These are phyloP conservation scores for Rhopalosiphum padi DNA, from an alignment of 1,140 invertebrate genomes.

Conservation along the genomic window DNA sequence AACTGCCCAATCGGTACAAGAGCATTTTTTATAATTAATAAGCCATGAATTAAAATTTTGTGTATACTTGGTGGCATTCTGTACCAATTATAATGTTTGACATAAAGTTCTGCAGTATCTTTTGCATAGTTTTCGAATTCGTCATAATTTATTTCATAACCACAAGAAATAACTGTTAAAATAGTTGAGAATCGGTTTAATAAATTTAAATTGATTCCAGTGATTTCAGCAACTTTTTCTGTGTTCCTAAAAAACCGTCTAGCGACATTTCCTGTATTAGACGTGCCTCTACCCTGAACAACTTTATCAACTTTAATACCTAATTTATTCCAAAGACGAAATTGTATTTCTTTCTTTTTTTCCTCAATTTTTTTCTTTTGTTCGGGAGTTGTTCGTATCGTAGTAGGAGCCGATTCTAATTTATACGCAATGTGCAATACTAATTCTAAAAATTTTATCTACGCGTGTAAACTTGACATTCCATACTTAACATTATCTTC, in stretches of 20 bases:
- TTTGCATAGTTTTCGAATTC: conserved; percentile 60
- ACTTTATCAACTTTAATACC: conserved; percentile 59
- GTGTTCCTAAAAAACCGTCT: conserved; percentile 62
- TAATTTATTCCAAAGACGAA: conserved; percentile 49
- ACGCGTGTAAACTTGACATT: conserved; percentile 57
- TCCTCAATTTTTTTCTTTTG: conserved; percentile 56
- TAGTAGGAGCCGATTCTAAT: conserved; percentile 49
- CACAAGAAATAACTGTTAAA: conserved; percentile 62
- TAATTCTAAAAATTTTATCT: conserved; percentile 54
- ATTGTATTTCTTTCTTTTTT: conserved; percentile 56
- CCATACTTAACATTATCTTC: conserved; percentile 53
- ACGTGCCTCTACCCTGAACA: conserved; percentile 61
- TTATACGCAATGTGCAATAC: conserved; percentile 45
- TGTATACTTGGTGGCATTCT: conserved; percentile 61
- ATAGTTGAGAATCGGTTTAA: conserved; percentile 62
- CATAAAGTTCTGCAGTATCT: conserved; percentile 60
- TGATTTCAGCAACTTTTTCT: conserved; percentile 62
- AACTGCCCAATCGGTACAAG: conserved; percentile 60
- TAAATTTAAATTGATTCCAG: conserved; percentile 62
- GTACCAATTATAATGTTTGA: conserved; percentile 62
- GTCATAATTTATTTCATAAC: conserved; percentile 58
- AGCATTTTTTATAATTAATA: conserved; percentile 60
- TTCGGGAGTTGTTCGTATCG: conserved; percentile 25
- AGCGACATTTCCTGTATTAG: conserved; percentile 63
- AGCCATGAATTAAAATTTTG: conserved; percentile 62